A percentile compares a stretch with the other conserved stretches of the same genome.
Conservation (phyloP, 2,797 vertebrate genomes). For the Antrozous pallidus region DNA sequence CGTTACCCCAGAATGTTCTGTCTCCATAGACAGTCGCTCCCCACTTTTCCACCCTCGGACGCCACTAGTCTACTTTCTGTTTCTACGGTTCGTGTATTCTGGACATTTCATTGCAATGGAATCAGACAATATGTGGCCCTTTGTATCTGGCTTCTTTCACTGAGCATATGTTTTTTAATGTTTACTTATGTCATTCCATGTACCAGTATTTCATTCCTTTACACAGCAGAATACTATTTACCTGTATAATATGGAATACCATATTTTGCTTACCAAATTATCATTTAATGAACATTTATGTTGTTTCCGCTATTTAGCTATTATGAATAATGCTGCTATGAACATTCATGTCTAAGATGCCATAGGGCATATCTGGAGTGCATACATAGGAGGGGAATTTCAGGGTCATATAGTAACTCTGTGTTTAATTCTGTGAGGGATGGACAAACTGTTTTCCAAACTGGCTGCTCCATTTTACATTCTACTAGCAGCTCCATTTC, state of each 20-base stretch:
- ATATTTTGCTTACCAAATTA: background rate
- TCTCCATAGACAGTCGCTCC: background rate
- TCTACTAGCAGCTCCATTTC: no score
- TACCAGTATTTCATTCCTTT: background rate
- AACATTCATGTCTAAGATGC: background rate
- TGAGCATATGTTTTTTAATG: background rate
- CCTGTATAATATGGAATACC: background rate
- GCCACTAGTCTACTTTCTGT: background rate
- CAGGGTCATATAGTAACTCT: background rate
- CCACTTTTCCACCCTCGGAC: no score
- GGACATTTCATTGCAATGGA: background rate
- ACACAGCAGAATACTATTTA: background rate
- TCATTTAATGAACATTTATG: background rate
- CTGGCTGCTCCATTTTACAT: background rate
- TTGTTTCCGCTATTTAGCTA: background rate
- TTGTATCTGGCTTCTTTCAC: background rate
- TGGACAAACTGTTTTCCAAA: background rate
- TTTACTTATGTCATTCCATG: background rate
- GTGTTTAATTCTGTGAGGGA: background rate
- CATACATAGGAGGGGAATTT: background rate
- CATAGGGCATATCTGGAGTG: background rate
- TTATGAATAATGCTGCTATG: background rate
- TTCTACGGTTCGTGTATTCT: background rate
- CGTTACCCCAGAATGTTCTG: background rate
- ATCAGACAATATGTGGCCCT: background rate